Evolutionary conservation across 2,888 invertebrate species (phyloP).

Genomic region (Drosophila vallismaia): DNA sequence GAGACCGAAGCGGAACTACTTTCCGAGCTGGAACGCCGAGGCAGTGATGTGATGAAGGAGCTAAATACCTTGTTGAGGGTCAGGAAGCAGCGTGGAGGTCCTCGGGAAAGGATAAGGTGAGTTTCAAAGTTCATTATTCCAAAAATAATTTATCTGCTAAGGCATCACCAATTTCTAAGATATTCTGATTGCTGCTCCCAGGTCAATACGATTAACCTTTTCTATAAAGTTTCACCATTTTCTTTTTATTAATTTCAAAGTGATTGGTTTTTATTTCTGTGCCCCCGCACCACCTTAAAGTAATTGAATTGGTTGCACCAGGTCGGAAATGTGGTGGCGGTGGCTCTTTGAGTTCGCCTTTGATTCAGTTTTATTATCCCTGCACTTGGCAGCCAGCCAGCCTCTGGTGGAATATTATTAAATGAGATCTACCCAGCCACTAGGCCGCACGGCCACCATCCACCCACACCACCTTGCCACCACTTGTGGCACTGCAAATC

Average conservation of each 20-base stretch:
- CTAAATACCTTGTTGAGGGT: slow-evolving; percentile 85
- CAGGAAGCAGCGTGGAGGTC: slow-evolving; percentile 64
- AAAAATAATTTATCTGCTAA: not conserved
- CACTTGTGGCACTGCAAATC: slow-evolving; percentile 63
- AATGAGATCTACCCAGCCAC: slow-evolving; percentile 35
- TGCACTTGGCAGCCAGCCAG: slow-evolving; percentile 60
- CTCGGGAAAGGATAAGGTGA: slow-evolving; percentile 79
- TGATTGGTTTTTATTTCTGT: not conserved
- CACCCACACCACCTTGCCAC: slow-evolving; percentile 31
- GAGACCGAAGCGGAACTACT: slow-evolving; percentile 84
- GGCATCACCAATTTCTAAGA: not conserved
- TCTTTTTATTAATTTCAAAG: not conserved
- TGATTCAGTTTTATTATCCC: slow-evolving; percentile 60
- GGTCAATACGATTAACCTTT: not conserved
- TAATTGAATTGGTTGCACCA: slow-evolving; percentile 63
- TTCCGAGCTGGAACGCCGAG: slow-evolving; percentile 85
- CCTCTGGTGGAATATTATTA: slow-evolving; percentile 37
- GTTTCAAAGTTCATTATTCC: slow-evolving; percentile 41
- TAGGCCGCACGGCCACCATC: not conserved
- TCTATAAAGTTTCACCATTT: not conserved
- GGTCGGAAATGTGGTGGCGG: slow-evolving; percentile 30
- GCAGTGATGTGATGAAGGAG: slow-evolving; percentile 85
- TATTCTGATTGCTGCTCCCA: not conserved
- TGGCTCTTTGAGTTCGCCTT: slow-evolving; percentile 46
- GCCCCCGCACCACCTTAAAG: slow-evolving; percentile 13